These are phyloP conservation scores for Chouioia cunea DNA, from an alignment of 2,888 invertebrate species.

Conservation along the genomic window DNA sequence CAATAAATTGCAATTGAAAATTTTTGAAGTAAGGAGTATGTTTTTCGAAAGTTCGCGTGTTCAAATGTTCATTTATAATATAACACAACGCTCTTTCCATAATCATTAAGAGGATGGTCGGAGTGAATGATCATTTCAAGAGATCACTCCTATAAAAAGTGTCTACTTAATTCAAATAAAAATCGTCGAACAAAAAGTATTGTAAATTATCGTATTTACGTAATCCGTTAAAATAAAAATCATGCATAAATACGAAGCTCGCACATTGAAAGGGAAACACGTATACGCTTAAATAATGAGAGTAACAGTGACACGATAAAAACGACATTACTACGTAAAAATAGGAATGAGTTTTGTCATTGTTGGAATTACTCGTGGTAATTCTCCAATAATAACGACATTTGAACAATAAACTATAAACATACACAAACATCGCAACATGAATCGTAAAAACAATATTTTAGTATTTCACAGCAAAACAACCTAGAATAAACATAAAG, in stretches of 20 bases:
- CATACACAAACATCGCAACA: conserved; percentile 33
- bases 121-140: too few relatives aligned
- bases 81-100: too few relatives aligned
- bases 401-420: conserved; percentile 33
- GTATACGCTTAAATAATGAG: conserved; percentile 41
- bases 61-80: too few relatives aligned
- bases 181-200: too few relatives aligned
- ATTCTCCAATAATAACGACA: conserved; percentile 36
- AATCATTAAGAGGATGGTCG: too few relatives aligned
- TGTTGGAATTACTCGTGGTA: conserved; percentile 35
- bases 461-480: conserved; percentile 30
- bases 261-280: conserved; percentile 25
- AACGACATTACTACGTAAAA: conserved; percentile 39
- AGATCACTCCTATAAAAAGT: too few relatives aligned
- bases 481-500: conserved; percentile 22
- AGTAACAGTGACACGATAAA: conserved; percentile 42
- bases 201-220: too few relatives aligned
- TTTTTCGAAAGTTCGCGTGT: too few relatives aligned
- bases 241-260: conserved; percentile 43
- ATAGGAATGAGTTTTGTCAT: conserved; percentile 37
- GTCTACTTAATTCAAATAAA: too few relatives aligned
- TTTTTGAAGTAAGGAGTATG: too few relatives aligned
- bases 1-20: too few relatives aligned
- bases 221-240: not conserved
- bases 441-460: conserved; percentile 12